Evolutionary conservation across 2,113 vertebrate species (phyloP).

Genomic region (Nematolebias whitei): DNA sequence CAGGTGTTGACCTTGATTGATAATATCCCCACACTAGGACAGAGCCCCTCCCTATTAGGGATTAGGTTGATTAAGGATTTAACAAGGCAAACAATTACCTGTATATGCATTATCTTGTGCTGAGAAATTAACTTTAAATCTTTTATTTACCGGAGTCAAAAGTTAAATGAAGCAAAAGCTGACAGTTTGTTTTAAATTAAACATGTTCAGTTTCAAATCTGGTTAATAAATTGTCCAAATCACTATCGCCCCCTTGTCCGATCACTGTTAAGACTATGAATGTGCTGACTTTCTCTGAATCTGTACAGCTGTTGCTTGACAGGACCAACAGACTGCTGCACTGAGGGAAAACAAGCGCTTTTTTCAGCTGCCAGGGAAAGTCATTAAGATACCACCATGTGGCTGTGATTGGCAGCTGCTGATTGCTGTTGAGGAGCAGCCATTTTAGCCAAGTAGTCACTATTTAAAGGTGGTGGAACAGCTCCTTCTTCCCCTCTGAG

Average conservation of each 20-base stretch:
- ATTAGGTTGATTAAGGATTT: too few species aligned
- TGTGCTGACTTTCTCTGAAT: conserved; percentile 19
- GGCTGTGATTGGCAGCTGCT: conserved; percentile 42
- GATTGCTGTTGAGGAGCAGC: conserved; percentile 48
- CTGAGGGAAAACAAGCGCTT: conserved; percentile 14
- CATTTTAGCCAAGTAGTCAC: conserved; percentile 12
- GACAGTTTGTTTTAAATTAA: too few species aligned
- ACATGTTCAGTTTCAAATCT: too few species aligned
- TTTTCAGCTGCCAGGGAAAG: conserved; percentile 50
- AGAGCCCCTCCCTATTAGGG: too few species aligned
- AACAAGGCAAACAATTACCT: too few species aligned
- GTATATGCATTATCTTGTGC: too few species aligned
- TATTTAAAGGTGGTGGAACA: conserved; percentile 35
- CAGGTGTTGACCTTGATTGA: too few species aligned
- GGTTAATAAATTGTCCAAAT: too few species aligned
- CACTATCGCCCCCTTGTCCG: not conserved
- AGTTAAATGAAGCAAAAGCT: too few species aligned
- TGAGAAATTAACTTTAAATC: too few species aligned
- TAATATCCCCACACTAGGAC: too few species aligned
- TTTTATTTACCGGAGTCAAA: too few species aligned
- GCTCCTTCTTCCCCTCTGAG: conserved; percentile 26
- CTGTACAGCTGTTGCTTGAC: not conserved
- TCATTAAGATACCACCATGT: conserved; percentile 36
- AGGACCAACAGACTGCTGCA: conserved; percentile 15
- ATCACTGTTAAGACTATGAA: not conserved